Evolutionary conservation across 2,888 invertebrate species (phyloP).

Genomic region (Plagiodera versicolora): DNA sequence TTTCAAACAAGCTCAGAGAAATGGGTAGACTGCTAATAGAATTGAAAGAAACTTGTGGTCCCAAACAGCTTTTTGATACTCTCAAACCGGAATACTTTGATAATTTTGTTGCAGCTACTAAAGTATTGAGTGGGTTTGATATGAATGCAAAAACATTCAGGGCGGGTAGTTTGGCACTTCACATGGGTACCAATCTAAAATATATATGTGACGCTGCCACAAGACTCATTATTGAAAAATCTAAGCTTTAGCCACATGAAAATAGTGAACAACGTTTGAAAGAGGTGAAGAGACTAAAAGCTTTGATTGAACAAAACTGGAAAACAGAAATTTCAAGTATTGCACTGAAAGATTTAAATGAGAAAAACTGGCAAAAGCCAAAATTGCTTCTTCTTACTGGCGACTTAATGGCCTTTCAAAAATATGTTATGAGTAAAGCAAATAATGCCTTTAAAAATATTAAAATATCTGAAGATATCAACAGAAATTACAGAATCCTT

Average conservation of each 20-base stretch:
- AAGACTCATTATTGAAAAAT: too few species aligned
- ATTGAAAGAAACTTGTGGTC: slow-evolving; percentile 14
- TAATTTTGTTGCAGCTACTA: background rate
- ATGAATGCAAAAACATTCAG: background rate
- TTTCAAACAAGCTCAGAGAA: slow-evolving; percentile 14
- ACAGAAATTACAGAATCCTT: slow-evolving; percentile 25
- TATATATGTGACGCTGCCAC: slow-evolving; percentile 21
- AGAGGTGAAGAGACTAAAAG: slow-evolving; percentile 25
- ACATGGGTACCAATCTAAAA: slow-evolving; percentile 15
- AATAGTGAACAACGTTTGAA: slow-evolving; percentile 9
- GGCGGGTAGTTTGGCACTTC: slow-evolving; percentile 12
- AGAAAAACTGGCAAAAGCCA: slow-evolving; percentile 29
- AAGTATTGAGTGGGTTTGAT: slow-evolving; percentile 9
- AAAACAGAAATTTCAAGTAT: slow-evolving; percentile 29
- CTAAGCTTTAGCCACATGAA: too few species aligned
- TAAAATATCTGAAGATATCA: slow-evolving; percentile 17
- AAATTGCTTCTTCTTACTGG: slow-evolving; percentile 30
- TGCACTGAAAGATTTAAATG: slow-evolving; percentile 34
- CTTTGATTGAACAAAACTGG: slow-evolving; percentile 30
- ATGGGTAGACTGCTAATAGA: slow-evolving; percentile 24
- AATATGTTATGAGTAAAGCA: slow-evolving; percentile 26
- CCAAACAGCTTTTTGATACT: background rate
- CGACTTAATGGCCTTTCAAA: slow-evolving; percentile 32
- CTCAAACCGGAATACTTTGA: slow-evolving; percentile 9
- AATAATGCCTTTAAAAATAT: slow-evolving; percentile 18